Evolutionary conservation across 2,797 vertebrate species (phyloP), one percentile per base, ranked within the genome.

Genomic region (Lerista edwardsae): DNA sequence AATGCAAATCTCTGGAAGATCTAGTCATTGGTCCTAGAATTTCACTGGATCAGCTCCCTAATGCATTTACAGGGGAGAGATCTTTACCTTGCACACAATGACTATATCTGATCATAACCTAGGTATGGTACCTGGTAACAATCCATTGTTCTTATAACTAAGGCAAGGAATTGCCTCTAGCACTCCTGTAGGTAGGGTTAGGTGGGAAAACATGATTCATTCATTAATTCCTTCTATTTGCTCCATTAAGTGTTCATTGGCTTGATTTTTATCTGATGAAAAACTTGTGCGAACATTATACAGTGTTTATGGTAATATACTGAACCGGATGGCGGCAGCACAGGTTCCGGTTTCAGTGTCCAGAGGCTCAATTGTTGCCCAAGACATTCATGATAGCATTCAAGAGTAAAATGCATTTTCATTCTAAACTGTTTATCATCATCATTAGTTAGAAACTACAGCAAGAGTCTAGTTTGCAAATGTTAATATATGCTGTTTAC

Each of bases 321-420:
- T 10, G 68, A 34, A 55, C 51, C 11, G 23, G 75, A 25, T 39
- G 27, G 36, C 5, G 15, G 36, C 5, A 15, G 36, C 57, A 64
- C 9, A 77, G 44, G 17, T 51, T 44, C 8, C 41, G 6, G 27
- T 74, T 74, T 73, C 12, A 44, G 36, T 64, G 14, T 29, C 39
- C 9, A 44, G 17, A 44, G 27, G 36, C 61, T 78, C n/a, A 64
- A 9, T 44, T 41, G 39, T 80, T 92, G 41, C 7, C 73, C 76
- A 64, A 57, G 0, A 0, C 27, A 29, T n/a, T 23, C 47, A 65
- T 78, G 19, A 78, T 27, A 19, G 0, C 0, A 44, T 34, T 44
- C 4, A 2, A 71, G 86, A 2, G 0, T n/a, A 69, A 62, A 69
- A 74, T 59, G 80, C 8, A 17, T 59, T 65, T 6, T 61, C 5